phyloP scores from a whole-genome alignment of 1,140 invertebrate species.

The Danaus melanippus region DNA sequence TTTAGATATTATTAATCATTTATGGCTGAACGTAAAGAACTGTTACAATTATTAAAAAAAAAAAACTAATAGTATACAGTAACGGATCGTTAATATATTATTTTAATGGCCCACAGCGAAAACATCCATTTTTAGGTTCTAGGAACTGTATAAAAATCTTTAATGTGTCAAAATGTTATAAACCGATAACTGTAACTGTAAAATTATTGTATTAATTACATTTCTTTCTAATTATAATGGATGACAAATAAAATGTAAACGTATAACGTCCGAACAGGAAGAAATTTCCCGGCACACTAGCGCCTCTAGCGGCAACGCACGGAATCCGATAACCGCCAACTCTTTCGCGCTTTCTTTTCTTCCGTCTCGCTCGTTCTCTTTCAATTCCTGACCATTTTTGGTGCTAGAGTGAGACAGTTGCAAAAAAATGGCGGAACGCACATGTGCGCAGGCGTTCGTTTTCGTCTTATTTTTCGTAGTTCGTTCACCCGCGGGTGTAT shows the following conservation, averaged over 20 bases:
- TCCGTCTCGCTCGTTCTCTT: conserved; percentile 39
- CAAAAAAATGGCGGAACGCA: conserved; percentile 64
- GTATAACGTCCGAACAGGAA: conserved; percentile 56
- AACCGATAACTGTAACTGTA: no score
- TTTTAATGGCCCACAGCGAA: no score
- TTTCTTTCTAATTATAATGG: no score
- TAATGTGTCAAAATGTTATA: no score
- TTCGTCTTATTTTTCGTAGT: conserved; percentile 68
- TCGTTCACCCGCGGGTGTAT: conserved; percentile 59
- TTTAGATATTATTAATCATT: no score
- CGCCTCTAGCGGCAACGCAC: conserved; percentile 50
- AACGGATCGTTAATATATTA: no score
- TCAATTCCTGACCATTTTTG: conserved; percentile 35
- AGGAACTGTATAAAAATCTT: no score
- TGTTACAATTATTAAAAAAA: no score
- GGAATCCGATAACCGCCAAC: conserved; percentile 52
- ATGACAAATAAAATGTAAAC: conserved; percentile 27
- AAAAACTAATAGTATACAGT: no score
- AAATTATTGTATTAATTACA: no score
- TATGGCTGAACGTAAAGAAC: no score
- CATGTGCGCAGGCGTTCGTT: conserved; percentile 60
- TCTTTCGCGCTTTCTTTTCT: conserved; percentile 64
- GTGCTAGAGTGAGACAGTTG: conserved; percentile 46
- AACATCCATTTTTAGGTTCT: no score
- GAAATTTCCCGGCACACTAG: conserved; percentile 47